Evolutionary conservation across 2,888 invertebrate genomes (phyloP).

Genomic region (Opisthograptis luteolata): DNA sequence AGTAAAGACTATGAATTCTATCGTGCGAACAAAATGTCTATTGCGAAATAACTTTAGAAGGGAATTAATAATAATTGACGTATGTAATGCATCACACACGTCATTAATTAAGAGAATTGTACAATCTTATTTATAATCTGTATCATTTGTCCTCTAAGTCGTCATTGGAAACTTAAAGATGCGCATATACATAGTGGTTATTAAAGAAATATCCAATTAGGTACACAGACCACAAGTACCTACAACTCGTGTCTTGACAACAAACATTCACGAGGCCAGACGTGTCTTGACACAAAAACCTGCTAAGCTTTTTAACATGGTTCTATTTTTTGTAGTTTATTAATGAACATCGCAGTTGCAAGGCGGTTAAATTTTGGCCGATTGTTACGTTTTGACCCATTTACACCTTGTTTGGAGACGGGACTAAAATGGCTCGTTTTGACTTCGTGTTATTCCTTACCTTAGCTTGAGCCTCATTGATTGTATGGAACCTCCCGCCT

Average conservation of each 20-base stretch:
- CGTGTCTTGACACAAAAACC: slow-evolving; percentile 28
- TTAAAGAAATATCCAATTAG: slow-evolving; percentile 7
- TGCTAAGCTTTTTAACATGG: slow-evolving; percentile 23
- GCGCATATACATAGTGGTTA: not conserved
- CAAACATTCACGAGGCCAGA: slow-evolving; percentile 23
- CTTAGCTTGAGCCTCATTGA: not conserved
- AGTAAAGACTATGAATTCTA: too few species aligned
- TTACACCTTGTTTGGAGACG: too few species aligned
- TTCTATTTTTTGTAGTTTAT: slow-evolving; percentile 22
- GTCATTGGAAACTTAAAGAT: slow-evolving; percentile 2
- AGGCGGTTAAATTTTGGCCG: slow-evolving; percentile 9
- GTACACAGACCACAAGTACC: not conserved
- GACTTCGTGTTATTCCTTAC: not conserved
- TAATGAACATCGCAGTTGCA: slow-evolving; percentile 8
- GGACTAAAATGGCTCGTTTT: too few species aligned
- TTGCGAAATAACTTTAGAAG: not conserved
- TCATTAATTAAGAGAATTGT: too few species aligned
- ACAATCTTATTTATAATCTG: not conserved
- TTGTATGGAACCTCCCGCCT: too few species aligned
- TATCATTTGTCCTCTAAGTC: not conserved
- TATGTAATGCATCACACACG: not conserved
- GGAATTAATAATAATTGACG: not conserved
- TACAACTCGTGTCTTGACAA: not conserved
- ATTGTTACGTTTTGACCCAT: not conserved
- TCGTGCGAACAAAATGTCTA: too few species aligned